phyloP scores from a whole-genome alignment of 2,113 vertebrate genomes.

The Kryptolebias marmoratus region DNA sequence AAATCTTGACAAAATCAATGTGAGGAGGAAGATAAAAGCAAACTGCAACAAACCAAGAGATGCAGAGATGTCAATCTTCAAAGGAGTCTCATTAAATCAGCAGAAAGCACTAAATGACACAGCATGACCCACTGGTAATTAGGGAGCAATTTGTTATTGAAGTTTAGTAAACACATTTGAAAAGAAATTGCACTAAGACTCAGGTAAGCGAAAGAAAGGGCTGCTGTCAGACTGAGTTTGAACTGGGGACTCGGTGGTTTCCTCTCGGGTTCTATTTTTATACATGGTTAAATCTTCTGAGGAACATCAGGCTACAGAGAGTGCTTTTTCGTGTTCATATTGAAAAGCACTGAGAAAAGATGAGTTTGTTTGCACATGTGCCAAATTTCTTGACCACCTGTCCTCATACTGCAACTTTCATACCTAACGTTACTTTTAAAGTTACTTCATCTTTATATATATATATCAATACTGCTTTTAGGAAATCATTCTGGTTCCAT shows the following conservation, averaged over 20 bases:
- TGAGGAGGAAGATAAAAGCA: conserved; percentile 22
- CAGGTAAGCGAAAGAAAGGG: background rate
- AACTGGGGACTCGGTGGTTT: background rate
- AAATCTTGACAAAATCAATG: background rate
- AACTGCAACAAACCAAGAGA: conserved; percentile 30
- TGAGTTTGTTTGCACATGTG: conserved; percentile 17
- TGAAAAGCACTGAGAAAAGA: conserved; percentile 6
- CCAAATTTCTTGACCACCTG: conserved; percentile 6
- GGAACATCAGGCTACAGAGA: conserved; percentile 22
- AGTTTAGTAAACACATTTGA: conserved; percentile 15
- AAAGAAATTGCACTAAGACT: background rate
- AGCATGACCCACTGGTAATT: conserved; percentile 22
- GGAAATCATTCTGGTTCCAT: conserved; percentile 63
- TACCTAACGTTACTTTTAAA: background rate
- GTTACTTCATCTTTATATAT: too few species aligned
- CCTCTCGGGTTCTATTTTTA: conserved; percentile 12
- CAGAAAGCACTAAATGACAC: conserved; percentile 31
- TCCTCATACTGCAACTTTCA: background rate
- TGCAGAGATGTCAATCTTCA: conserved; percentile 11
- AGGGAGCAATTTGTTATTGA: conserved; percentile 9
- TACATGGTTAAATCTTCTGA: conserved; percentile 19
- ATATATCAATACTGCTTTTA: conserved; percentile 45
- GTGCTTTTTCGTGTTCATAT: conserved; percentile 48
- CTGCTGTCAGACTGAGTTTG: background rate
- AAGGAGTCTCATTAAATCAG: conserved; percentile 35